These are phyloP conservation scores for Drosophila crucigera DNA, from an alignment of 2,888 invertebrate genomes.

Conservation along the genomic window DNA sequence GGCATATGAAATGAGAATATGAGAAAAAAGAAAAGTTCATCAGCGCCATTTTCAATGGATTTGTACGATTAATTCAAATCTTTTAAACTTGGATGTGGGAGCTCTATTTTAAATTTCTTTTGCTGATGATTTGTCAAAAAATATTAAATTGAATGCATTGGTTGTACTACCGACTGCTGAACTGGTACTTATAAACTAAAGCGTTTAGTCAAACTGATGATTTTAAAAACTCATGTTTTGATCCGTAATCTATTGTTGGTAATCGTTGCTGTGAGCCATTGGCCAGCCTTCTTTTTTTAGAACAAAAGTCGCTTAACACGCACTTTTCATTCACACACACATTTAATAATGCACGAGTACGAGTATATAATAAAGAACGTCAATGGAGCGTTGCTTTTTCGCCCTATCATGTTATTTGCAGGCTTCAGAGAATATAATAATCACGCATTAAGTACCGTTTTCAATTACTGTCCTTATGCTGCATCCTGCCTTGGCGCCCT, in stretches of 20 bases:
- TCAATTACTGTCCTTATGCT: conserved; percentile 68
- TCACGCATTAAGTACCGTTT: conserved; percentile 76
- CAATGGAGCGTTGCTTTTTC: conserved; percentile 45
- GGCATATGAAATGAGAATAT: conserved; percentile 31
- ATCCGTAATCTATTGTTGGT: conserved; percentile 17
- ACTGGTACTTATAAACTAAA: not conserved
- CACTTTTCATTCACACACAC: conserved; percentile 54
- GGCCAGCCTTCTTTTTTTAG: conserved; percentile 42
- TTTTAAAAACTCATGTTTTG: conserved; percentile 27
- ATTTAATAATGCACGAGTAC: conserved; percentile 38
- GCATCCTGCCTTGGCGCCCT: conserved; percentile 19
- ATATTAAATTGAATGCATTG: not conserved
- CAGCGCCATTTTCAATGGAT: conserved; percentile 6
- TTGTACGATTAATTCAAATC: conserved; percentile 7
- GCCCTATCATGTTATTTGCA: conserved; percentile 60
- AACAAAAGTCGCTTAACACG: conserved; percentile 66
- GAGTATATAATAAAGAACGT: conserved; percentile 49
- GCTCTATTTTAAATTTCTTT: not conserved
- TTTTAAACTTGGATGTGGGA: conserved; percentile 2
- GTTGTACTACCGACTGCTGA: not conserved
- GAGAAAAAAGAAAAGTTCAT: too few relatives aligned
- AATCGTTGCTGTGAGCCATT: conserved; percentile 17
- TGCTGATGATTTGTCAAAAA: not conserved
- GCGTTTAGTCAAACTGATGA: conserved; percentile 6
- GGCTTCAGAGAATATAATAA: conserved; percentile 66